Conservation (phyloP, 2,888 invertebrate species). For the Copidosoma aretas region DNA sequence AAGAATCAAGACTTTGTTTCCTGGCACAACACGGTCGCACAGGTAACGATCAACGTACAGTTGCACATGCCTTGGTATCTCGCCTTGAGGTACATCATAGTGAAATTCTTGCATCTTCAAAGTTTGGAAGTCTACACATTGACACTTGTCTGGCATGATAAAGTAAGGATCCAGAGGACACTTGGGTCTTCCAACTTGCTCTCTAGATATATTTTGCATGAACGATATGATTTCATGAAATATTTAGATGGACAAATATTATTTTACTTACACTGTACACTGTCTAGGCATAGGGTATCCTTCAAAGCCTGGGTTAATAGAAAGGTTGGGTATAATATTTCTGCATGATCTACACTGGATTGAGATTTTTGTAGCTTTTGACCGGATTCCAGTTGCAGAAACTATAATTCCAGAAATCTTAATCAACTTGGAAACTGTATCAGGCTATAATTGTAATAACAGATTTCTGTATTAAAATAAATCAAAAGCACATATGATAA, state of each 20-base stretch:
- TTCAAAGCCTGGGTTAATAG: conserved; percentile 93
- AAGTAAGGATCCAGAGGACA: conserved; percentile 98
- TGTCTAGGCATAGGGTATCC: conserved; percentile 94
- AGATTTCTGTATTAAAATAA: background rate
- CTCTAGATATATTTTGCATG: conserved; percentile 65
- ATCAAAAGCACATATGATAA: background rate
- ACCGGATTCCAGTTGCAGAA: conserved; percentile 90
- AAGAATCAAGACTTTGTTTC: conserved; percentile 89
- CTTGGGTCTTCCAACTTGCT: conserved; percentile 89
- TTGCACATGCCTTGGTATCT: conserved; percentile 95
- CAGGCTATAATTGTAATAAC: conserved; percentile 70
- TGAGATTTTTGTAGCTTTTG: conserved; percentile 94
- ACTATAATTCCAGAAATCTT: conserved; percentile 97
- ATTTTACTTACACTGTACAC: conserved; percentile 81
- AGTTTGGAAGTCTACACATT: conserved; percentile 97
- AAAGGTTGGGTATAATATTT: conserved; percentile 85
- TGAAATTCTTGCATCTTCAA: conserved; percentile 97
- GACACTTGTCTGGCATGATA: conserved; percentile 96
- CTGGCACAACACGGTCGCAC: conserved; percentile 95
- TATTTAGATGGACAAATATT: conserved; percentile 2
- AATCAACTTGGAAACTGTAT: conserved; percentile 89
- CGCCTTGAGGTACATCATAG: conserved; percentile 94
- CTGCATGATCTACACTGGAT: conserved; percentile 95
- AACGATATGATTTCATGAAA: background rate
- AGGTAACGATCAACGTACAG: conserved; percentile 92